Percentiles rank a stretch among this genome's conserved stretches.
phyloP scores from a whole-genome alignment of 2,113 vertebrate species.

The Oenanthe melanoleuca region DNA sequence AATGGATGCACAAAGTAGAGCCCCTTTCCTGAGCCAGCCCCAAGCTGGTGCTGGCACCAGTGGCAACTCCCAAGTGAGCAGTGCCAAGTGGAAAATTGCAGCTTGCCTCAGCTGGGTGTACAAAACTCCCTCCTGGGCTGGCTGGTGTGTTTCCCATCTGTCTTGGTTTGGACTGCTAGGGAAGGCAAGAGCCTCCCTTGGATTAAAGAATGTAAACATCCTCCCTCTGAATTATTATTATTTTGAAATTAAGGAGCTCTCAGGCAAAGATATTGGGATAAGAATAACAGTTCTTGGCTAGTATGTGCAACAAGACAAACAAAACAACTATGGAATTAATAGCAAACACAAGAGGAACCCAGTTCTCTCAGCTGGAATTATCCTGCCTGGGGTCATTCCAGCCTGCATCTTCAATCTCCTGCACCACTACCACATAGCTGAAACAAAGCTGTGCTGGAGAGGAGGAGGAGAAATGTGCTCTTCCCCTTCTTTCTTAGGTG shows the following conservation, averaged over 20 bases:
- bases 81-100: background rate
- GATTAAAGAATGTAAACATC: too few relatives aligned
- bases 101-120: background rate
- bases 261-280: too few relatives aligned
- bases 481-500: background rate
- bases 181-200: too few relatives aligned
- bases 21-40: background rate
- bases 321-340: too few relatives aligned
- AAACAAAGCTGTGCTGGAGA: background rate
- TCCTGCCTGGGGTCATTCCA: background rate
- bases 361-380: too few relatives aligned
- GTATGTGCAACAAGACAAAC: too few relatives aligned
- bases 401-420: background rate
- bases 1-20: background rate
- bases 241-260: too few relatives aligned
- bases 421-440: background rate
- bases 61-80: fast-evolving
- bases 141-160: background rate
- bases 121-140: background rate
- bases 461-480: background rate
- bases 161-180: too few relatives aligned
- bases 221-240: too few relatives aligned
- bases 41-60: background rate
- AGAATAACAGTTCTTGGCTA: too few relatives aligned
- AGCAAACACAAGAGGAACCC: too few relatives aligned